Conservation (phyloP, 2,888 invertebrate genomes). For the Venustoraphidia nigricollis region DNA sequence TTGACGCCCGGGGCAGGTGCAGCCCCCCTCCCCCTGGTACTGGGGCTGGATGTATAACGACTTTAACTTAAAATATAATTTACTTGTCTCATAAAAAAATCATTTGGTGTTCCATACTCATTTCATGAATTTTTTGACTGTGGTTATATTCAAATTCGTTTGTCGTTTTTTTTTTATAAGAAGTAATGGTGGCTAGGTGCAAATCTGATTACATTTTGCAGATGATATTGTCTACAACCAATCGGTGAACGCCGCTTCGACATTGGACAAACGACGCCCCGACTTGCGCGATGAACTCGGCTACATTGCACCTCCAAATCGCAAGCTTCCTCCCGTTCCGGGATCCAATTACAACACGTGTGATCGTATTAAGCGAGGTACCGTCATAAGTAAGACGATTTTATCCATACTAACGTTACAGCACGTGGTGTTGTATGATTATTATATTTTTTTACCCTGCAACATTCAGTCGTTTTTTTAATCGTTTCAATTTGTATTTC, state of each 20-base stretch:
- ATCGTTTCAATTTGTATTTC: slow-evolving; percentile 1
- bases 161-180: too few species aligned
- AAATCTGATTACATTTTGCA: slow-evolving; percentile 19
- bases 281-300: slow-evolving; percentile 77
- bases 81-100: too few species aligned
- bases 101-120: too few species aligned
- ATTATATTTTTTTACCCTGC: slow-evolving; percentile 10
- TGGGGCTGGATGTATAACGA: too few species aligned
- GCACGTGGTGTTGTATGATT: slow-evolving; percentile 5
- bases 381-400: slow-evolving; percentile 69
- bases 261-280: slow-evolving; percentile 70
- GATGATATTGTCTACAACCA: slow-evolving; percentile 88
- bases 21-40: too few species aligned
- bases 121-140: too few species aligned
- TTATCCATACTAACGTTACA: slow-evolving; percentile 17
- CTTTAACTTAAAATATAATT: too few species aligned
- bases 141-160: too few species aligned
- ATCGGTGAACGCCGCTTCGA: slow-evolving; percentile 48
- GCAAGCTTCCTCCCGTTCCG: slow-evolving; percentile 82
- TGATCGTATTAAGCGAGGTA: slow-evolving; percentile 87
- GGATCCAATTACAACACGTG: slow-evolving; percentile 89
- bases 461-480: slow-evolving; percentile 5
- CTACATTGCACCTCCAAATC: slow-evolving; percentile 84
- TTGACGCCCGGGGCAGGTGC: too few species aligned
- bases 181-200: too few species aligned